Percentiles rank a stretch among this genome's conserved stretches.
Evolutionary conservation across 2,888 invertebrate species (phyloP).

Genomic region (Heliconius sara): DNA sequence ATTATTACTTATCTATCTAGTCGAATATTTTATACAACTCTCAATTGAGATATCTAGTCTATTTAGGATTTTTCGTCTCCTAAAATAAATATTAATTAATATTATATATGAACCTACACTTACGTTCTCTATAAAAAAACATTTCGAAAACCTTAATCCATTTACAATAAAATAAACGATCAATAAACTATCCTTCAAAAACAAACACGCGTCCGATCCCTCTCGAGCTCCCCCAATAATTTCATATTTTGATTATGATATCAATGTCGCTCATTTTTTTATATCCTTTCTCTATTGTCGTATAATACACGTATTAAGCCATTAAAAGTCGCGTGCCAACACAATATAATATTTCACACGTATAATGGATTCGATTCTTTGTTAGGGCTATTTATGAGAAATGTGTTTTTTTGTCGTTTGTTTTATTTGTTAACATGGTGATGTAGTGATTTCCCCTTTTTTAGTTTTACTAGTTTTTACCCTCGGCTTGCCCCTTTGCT

Average conservation of each 20-base stretch:
- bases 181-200: constrained; percentile 67
- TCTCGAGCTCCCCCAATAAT: constrained; percentile 63
- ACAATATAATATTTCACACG: constrained; percentile 75
- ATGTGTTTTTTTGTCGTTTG: constrained; percentile 37
- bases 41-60: background rate
- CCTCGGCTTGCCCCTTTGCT: no score
- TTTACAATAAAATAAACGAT: constrained; percentile 41
- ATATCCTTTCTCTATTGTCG: constrained; percentile 65
- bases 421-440: constrained; percentile 16
- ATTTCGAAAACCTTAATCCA: constrained; percentile 16
- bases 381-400: constrained; percentile 55
- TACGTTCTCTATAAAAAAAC: background rate
- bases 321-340: constrained; percentile 79
- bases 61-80: background rate
- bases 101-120: background rate
- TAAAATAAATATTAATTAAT: background rate
- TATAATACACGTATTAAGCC: constrained; percentile 82
- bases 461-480: background rate
- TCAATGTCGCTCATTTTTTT: constrained; percentile 78
- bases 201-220: constrained; percentile 67
- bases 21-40: background rate
- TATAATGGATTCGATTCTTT: constrained; percentile 69
- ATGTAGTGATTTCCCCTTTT: background rate
- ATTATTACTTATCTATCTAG: background rate
- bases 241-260: constrained; percentile 84